phyloP scores from a whole-genome alignment of 2,888 invertebrate genomes.

The Serrognathus titanus region DNA sequence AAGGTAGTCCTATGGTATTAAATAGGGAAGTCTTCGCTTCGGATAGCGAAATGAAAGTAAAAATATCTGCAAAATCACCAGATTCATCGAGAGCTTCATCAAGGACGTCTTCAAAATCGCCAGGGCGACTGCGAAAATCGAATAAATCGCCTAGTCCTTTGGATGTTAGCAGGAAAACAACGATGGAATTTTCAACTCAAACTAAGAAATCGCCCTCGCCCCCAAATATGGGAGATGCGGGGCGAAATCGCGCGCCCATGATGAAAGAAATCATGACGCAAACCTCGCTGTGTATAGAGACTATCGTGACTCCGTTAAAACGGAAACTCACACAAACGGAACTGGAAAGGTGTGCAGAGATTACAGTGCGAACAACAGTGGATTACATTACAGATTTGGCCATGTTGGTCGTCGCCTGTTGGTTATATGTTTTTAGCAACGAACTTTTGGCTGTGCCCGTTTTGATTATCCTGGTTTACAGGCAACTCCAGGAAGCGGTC shows the following conservation, averaged over 20 bases:
- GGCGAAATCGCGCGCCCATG: conserved; percentile 38
- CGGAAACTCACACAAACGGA: conserved; percentile 33
- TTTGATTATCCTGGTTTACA: conserved; percentile 70
- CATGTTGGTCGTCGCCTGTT: conserved; percentile 71
- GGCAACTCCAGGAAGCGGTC: conserved; percentile 69
- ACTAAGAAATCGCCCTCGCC: conserved; percentile 16
- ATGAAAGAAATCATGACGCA: conserved; percentile 46
- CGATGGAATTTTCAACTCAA: conserved; percentile 13
- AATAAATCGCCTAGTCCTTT: conserved; percentile 7
- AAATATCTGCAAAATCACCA: conserved; percentile 1
- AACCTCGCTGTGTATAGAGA: conserved; percentile 43
- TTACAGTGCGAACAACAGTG: conserved; percentile 65
- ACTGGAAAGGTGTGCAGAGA: conserved; percentile 61
- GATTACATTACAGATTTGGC: conserved; percentile 74
- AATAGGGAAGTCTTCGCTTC: conserved; percentile 10
- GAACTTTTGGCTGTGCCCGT: conserved; percentile 78
- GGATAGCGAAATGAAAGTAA: not conserved
- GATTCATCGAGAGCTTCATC: conserved; percentile 7
- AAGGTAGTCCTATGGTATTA: conserved; percentile 15
- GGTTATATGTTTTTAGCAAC: conserved; percentile 78
- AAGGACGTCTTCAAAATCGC: conserved; percentile 24
- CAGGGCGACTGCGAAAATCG: conserved; percentile 16
- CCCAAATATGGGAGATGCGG: not conserved
- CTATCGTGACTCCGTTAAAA: conserved; percentile 2
- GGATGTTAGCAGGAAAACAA: not conserved